Base-by-base conservation (phyloP, 2,888 invertebrate species). In the Lepidonotus clava region DNA sequence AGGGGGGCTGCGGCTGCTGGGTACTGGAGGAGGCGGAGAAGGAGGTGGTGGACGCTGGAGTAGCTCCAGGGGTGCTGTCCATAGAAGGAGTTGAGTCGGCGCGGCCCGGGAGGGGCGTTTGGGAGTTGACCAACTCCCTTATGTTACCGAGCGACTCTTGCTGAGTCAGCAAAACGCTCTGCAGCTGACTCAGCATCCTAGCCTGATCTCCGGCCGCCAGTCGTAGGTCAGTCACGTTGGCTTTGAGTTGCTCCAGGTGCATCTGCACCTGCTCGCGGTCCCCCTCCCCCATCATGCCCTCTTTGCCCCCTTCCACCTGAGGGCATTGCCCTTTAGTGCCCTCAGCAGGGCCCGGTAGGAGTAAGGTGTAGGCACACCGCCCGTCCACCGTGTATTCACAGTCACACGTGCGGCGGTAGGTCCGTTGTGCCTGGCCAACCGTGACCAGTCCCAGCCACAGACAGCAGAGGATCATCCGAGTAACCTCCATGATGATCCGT, bases 351-450 rank as follows among this genome's bases (percentile, higher is more conserved):
- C 28, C 51, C 8, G 88, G 88, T 0, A 89, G 86, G 2, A 88
- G 61, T 24, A 89, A 80, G n/a, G 89, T 89, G 85, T 89, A 89
- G 46, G 89, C 89, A 76, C 89, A 89, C 56, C 87, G 83, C 8
- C 89, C 89, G 53, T 88, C 86, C 24, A 83, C 86, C 28, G 71
- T 88, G 41, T 88, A 86, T 34, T 89, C 88, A 71, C 89, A 89
- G 66, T 89, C 87, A 76, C 89, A 89, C 0, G 84, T 28, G 36
- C 89, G 51, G 28, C 56, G 71, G 61, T 66, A 88, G 18, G 89
- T 89, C 41, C 46, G 36, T 61, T 89, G 89, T 38, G 76, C 21
- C 14, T 21, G 14, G 51, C 14, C 51, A 51, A 51, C 11, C 21
- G 51, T 51, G 14, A 51, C 21, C n/a, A n/a, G n/a, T n/a, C n/a